Evolutionary conservation across 2,113 vertebrate species (phyloP).

Genomic region (Meriones unguiculatus): DNA sequence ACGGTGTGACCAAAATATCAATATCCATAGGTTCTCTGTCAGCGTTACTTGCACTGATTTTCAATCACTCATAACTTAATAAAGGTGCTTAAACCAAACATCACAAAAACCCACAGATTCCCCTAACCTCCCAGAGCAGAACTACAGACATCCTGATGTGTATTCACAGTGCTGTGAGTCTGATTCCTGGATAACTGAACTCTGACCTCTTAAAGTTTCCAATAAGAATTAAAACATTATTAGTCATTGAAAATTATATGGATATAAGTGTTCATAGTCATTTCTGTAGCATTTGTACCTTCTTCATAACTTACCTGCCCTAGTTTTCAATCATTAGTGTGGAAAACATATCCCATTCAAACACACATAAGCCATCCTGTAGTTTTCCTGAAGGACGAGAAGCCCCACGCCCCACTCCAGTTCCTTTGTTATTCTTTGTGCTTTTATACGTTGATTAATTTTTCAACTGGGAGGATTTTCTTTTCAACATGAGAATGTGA

Average conservation of each 20-base stretch:
- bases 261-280: not conserved
- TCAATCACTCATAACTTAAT: not conserved
- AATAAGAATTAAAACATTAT: conserved; percentile 9
- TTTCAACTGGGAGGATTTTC: not conserved
- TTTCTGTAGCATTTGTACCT: not conserved
- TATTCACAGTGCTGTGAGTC: not conserved
- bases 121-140: not conserved
- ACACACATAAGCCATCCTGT: not conserved
- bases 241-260: not conserved
- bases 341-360: not conserved
- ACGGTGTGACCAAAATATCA: not conserved
- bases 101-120: not conserved
- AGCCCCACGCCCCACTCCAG: not conserved
- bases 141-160: not conserved
- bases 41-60: not conserved
- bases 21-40: not conserved
- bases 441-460: not conserved
- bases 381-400: not conserved
- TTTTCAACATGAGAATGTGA: not conserved
- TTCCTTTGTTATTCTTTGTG: not conserved
- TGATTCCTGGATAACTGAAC: not conserved
- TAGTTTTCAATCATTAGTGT: not conserved
- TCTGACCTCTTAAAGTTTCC: not conserved
- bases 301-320: not conserved
- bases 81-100: not conserved